phyloP scores from a whole-genome alignment of 2,113 vertebrate genomes.

The Oreochromis tanganicae region DNA sequence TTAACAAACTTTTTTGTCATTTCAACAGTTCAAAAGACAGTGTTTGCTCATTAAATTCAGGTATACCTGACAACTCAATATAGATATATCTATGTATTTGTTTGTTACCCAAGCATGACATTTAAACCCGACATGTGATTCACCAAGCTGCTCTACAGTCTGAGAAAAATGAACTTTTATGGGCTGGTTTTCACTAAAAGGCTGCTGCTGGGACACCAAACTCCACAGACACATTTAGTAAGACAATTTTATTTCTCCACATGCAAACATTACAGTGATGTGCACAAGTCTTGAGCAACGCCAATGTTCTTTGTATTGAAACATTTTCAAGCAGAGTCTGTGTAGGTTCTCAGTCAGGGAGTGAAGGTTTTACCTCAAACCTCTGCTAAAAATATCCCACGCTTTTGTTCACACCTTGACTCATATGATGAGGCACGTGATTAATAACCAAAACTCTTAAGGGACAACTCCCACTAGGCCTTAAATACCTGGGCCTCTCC shows the following conservation, averaged over 20 bases:
- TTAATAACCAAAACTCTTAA: background rate
- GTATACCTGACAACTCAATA: too few species aligned
- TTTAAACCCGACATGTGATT: background rate
- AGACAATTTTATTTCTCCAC: background rate
- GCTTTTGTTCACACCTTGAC: background rate
- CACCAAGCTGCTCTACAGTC: rapidly evolving
- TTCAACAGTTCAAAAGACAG: background rate
- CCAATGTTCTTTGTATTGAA: background rate
- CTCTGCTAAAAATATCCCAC: background rate
- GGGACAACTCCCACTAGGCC: background rate
- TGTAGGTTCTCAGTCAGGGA: background rate
- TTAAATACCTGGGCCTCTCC: background rate
- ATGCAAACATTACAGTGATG: background rate
- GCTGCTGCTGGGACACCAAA: background rate
- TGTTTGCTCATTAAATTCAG: background rate
- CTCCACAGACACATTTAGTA: background rate
- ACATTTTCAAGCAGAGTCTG: background rate
- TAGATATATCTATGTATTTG: background rate
- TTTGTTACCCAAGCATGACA: background rate
- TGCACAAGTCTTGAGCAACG: background rate
- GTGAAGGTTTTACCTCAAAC: background rate
- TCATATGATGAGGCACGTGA: rapidly evolving
- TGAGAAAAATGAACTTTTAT: background rate
- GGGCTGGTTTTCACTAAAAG: background rate
- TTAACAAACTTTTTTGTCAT: background rate